These are phyloP conservation scores for Phlogophora meticulosa DNA, from an alignment of 2,888 invertebrate genomes.

Conservation along the genomic window DNA sequence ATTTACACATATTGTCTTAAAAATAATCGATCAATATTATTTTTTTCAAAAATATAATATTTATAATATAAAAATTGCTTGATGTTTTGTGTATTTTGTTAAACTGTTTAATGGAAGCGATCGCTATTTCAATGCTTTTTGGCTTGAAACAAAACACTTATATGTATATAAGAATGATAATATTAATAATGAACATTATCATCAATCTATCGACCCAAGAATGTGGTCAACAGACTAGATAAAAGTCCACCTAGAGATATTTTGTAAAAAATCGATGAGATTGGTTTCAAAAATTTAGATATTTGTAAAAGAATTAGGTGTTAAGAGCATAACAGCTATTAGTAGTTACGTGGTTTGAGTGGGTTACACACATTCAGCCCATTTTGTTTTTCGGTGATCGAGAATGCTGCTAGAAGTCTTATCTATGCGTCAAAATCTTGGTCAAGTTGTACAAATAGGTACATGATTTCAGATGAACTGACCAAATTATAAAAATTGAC, in stretches of 20 bases:
- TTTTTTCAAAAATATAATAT: constrained; percentile 36
- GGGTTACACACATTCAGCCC: constrained; percentile 61
- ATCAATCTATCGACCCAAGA: constrained; percentile 59
- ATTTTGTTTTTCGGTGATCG: neutral
- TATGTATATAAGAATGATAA: constrained; percentile 65
- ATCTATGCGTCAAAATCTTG: neutral
- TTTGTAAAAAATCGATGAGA: constrained; percentile 62
- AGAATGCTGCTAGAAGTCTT: neutral
- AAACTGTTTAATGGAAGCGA: constrained; percentile 55
- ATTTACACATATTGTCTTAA: constrained; percentile 53
- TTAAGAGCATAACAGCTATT: constrained; percentile 73
- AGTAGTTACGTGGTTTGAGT: constrained; percentile 67
- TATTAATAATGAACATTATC: constrained; percentile 55
- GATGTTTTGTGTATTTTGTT: constrained; percentile 64
- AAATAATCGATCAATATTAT: constrained; percentile 38
- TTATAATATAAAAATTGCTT: constrained; percentile 43
- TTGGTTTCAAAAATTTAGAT: constrained; percentile 66
- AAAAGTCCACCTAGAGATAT: constrained; percentile 69
- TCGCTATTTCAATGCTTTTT: constrained; percentile 73
- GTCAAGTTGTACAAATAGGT: neutral
- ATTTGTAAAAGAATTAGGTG: constrained; percentile 71
- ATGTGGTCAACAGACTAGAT: constrained; percentile 53
- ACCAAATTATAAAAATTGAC: constrained; percentile 19
- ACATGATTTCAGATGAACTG: neutral
- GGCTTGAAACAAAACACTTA: constrained; percentile 70